phyloP scores from a whole-genome alignment of 2,797 vertebrate genomes.

The Pelobates cultripes region DNA sequence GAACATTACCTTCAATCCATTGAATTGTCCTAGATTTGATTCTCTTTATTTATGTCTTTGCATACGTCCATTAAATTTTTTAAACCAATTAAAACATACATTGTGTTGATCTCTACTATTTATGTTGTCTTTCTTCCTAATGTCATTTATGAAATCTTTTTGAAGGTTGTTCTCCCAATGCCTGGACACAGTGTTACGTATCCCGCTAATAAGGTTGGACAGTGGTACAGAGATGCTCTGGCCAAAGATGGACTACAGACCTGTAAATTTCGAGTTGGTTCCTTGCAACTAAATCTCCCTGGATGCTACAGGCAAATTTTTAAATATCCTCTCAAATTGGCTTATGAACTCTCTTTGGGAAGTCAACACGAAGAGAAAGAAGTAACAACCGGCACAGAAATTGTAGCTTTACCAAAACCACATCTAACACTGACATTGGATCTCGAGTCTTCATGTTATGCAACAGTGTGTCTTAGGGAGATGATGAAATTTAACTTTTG shows the following conservation, averaged over 20 bases:
- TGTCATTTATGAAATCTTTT: constrained; percentile 20
- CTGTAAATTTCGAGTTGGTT: constrained; percentile 81
- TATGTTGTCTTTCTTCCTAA: background rate
- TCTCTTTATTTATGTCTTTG: too few relatives aligned
- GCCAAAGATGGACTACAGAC: constrained; percentile 76
- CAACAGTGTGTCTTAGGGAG: constrained; percentile 90
- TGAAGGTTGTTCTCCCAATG: constrained; percentile 92
- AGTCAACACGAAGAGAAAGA: constrained; percentile 46
- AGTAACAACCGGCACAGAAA: background rate
- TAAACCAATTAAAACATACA: too few relatives aligned
- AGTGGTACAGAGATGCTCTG: constrained; percentile 87
- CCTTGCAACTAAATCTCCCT: constrained; percentile 88
- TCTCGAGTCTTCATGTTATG: constrained; percentile 91
- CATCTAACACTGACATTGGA: constrained; percentile 83
- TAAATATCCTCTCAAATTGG: constrained; percentile 80
- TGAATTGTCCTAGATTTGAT: too few relatives aligned
- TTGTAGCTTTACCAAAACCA: constrained; percentile 32
- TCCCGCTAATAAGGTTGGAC: constrained; percentile 82
- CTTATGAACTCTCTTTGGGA: constrained; percentile 70
- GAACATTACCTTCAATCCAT: too few relatives aligned
- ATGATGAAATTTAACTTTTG: constrained; percentile 89
- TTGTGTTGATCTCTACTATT: too few relatives aligned
- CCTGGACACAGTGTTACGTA: constrained; percentile 89
- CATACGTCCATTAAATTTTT: too few relatives aligned
- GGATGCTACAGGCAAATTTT: constrained; percentile 90